phyloP scores from a whole-genome alignment of 92 coral and sea anemone genomes.

The Heliopora coerulea region DNA sequence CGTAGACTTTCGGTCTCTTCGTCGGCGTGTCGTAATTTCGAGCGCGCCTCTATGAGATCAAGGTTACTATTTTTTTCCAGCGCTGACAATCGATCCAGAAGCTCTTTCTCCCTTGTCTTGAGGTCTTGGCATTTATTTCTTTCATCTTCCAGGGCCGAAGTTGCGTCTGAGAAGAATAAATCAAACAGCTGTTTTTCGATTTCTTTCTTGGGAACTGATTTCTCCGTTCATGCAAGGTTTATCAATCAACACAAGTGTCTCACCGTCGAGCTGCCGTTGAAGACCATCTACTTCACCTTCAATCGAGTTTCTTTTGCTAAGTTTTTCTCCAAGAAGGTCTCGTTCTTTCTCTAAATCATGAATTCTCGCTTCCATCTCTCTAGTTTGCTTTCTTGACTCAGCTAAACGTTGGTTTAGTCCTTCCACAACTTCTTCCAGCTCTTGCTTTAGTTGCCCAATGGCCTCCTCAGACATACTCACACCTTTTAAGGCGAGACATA shows the following conservation, averaged over 20 bases:
- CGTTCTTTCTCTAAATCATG: conserved; percentile 62
- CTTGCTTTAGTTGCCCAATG: conserved; percentile 63
- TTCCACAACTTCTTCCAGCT: conserved; percentile 75
- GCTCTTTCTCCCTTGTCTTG: conserved; percentile 57
- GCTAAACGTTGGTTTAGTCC: conserved; percentile 72
- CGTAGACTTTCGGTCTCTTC: conserved; percentile 72
- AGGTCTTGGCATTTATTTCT: conserved; percentile 8
- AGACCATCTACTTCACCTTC: conserved; percentile 59
- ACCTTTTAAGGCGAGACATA: not conserved
- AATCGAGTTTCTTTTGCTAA: conserved; percentile 54
- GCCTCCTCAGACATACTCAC: conserved; percentile 43
- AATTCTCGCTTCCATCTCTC: conserved; percentile 66
- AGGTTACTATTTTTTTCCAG: conserved; percentile 65
- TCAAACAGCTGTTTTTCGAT: not conserved
- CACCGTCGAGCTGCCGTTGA: conserved; percentile 82
- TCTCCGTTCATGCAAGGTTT: too few relatives aligned
- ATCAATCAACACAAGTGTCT: not conserved
- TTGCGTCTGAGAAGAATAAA: conserved; percentile 23
- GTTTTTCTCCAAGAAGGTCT: conserved; percentile 61
- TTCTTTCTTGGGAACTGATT: too few relatives aligned
- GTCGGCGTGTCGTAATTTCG: conserved; percentile 68
- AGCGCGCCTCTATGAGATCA: conserved; percentile 69
- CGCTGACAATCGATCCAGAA: conserved; percentile 67
- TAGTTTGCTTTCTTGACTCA: conserved; percentile 64
- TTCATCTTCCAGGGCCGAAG: conserved; percentile 64